These are phyloP conservation scores for Hirtodrosophila cameraria DNA, from an alignment of 2,888 invertebrate genomes.

Conservation along the genomic window DNA sequence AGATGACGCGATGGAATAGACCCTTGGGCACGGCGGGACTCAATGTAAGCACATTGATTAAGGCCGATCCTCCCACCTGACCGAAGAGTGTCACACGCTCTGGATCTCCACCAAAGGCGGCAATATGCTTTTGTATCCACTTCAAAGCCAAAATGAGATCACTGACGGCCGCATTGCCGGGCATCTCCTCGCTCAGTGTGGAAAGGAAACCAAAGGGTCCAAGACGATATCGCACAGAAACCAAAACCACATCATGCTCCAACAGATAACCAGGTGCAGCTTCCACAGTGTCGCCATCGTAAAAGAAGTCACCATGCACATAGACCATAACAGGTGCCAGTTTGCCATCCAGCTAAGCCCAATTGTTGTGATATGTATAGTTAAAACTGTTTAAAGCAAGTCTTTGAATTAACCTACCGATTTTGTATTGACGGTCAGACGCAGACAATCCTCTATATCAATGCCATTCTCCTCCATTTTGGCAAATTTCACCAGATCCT, in stretches of 20 bases:
- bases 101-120: conserved; percentile 85
- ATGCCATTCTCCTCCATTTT: conserved; percentile 59
- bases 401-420: conserved; percentile 64
- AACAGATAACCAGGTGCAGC: conserved; percentile 83
- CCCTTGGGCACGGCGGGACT: conserved; percentile 84
- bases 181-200: conserved; percentile 84
- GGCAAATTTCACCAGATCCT: conserved; percentile 63
- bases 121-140: conserved; percentile 85
- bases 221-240: conserved; percentile 85
- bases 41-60: conserved; percentile 84
- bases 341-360: conserved; percentile 61
- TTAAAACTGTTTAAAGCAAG: no score
- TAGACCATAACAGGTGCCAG: conserved; percentile 84
- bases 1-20: conserved; percentile 85
- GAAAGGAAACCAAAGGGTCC: conserved; percentile 86
- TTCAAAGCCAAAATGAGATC: conserved; percentile 85
- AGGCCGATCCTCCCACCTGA: conserved; percentile 85
- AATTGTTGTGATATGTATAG: neutral
- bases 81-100: conserved; percentile 85
- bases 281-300: conserved; percentile 81
- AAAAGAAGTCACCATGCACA: conserved; percentile 84
- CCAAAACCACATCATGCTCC: conserved; percentile 85
- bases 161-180: conserved; percentile 86
- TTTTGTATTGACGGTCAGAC: conserved; percentile 79
- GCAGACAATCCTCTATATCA: conserved; percentile 81